Conservation (phyloP, 1,140 invertebrate genomes). For the Sogatella furcifera region DNA sequence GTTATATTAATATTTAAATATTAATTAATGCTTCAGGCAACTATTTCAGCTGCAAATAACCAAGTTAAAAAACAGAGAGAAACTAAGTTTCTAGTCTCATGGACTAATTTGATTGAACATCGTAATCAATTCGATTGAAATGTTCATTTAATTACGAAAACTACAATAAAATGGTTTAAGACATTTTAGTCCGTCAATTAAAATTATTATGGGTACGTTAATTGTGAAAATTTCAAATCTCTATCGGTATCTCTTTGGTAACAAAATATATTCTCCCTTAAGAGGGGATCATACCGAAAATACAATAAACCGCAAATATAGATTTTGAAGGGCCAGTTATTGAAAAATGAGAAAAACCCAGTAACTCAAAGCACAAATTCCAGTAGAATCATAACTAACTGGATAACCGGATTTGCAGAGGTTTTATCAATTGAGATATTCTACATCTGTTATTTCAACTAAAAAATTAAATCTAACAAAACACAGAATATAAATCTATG, state of each 20-base stretch:
- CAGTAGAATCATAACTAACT: neutral
- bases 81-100: neutral
- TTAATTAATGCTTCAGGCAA: neutral
- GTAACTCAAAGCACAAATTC: neutral
- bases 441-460: conserved; percentile 17
- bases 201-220: neutral
- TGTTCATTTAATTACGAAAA: neutral
- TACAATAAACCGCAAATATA: conserved; percentile 7
- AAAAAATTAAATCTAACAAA: conserved; percentile 11
- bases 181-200: neutral
- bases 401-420: neutral
- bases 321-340: neutral
- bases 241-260: conserved; percentile 11
- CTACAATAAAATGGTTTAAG: neutral
- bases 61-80: neutral
- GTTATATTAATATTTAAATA: neutral
- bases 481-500: conserved; percentile 10
- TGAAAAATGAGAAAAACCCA: neutral
- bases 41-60: neutral
- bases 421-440: conserved; percentile 15
- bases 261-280: conserved; percentile 10
- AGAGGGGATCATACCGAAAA: neutral
- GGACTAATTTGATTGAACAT: neutral
- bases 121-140: neutral
- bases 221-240: conserved; percentile 3